These are phyloP conservation scores for Lutraria lutraria DNA, from an alignment of 2,888 invertebrate species.

Conservation along the genomic window DNA sequence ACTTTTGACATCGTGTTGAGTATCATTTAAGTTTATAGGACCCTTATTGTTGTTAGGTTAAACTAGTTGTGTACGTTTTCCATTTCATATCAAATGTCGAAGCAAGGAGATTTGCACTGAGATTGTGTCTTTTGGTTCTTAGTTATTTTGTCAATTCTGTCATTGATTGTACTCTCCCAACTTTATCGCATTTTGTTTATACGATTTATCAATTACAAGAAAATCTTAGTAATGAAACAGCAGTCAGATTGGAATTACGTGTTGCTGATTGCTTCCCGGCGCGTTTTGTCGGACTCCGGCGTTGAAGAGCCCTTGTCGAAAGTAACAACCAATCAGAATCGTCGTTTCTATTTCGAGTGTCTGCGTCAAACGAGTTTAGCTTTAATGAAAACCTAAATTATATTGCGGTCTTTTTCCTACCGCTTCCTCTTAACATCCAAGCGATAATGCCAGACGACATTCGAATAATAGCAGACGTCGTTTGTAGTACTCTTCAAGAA, in stretches of 20 bases:
- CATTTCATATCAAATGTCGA: constrained; percentile 9
- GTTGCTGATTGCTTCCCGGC: constrained; percentile 65
- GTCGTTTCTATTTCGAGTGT: constrained; percentile 52
- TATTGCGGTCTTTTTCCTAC: constrained; percentile 64
- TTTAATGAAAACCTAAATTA: constrained; percentile 71
- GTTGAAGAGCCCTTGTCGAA: constrained; percentile 60
- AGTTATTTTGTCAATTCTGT: neutral
- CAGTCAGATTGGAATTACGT: constrained; percentile 60
- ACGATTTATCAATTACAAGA: constrained; percentile 59
- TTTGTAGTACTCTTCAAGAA: constrained; percentile 39
- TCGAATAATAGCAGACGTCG: constrained; percentile 49
- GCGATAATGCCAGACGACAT: constrained; percentile 65
- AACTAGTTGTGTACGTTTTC: neutral
- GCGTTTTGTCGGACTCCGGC: constrained; percentile 63
- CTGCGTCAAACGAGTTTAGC: constrained; percentile 61
- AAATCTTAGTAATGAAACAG: constrained; percentile 65
- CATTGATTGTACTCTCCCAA: constrained; percentile 24
- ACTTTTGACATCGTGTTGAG: constrained; percentile 22
- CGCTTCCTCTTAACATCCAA: constrained; percentile 56
- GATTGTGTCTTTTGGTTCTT: neutral
- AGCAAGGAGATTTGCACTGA: neutral
- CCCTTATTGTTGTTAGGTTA: neutral
- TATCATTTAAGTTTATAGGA: neutral
- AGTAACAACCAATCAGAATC: constrained; percentile 62
- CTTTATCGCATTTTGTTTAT: constrained; percentile 49